Percentiles rank a stretch among this genome's conserved stretches.
These are phyloP conservation scores for Diadumene lineata DNA, from an alignment of 92 coral and sea anemone species.

Conservation along the genomic window DNA sequence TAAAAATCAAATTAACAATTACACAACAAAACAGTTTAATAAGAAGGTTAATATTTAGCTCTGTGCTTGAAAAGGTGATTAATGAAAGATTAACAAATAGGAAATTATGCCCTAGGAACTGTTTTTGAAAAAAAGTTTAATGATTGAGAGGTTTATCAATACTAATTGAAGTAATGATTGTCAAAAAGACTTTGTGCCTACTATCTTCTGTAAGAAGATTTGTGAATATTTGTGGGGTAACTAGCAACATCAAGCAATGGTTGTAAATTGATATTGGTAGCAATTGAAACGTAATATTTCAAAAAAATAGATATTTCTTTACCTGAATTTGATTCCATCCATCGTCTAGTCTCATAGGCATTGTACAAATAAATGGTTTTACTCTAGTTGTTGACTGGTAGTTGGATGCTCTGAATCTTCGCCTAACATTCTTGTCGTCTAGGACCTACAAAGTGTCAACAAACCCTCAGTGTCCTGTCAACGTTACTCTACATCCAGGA, in stretches of 20 bases:
- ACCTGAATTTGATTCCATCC: slow-evolving; percentile 99
- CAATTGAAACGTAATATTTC: not conserved
- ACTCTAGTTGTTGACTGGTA: slow-evolving; percentile 98
- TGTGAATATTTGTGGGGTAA: slow-evolving; percentile 6
- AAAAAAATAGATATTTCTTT: not conserved
- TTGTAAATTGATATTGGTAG: slow-evolving; percentile 14
- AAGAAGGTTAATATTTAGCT: not conserved
- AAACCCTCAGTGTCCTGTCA: slow-evolving; percentile 44
- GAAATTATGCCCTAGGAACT: not conserved
- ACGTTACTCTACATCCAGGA: not conserved
- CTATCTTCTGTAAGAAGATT: not conserved
- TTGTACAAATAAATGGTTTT: slow-evolving; percentile 98
- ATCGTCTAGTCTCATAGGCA: slow-evolving; percentile 99
- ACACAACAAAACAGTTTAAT: not conserved
- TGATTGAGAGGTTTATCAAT: not conserved
- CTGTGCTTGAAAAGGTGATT: slow-evolving; percentile 3
- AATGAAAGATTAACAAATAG: not conserved
- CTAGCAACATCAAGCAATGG: slow-evolving; percentile 30
- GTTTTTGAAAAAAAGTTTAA: not conserved
- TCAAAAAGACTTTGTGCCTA: not conserved
- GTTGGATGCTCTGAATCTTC: slow-evolving; percentile 99
- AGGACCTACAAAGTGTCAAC: slow-evolving; percentile 99
- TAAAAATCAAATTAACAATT: slow-evolving; percentile 1
- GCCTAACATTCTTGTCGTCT: slow-evolving; percentile 98
- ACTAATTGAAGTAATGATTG: not conserved